Conservation (phyloP, 2,888 invertebrate genomes). For the Drosophila neotestacea region DNA sequence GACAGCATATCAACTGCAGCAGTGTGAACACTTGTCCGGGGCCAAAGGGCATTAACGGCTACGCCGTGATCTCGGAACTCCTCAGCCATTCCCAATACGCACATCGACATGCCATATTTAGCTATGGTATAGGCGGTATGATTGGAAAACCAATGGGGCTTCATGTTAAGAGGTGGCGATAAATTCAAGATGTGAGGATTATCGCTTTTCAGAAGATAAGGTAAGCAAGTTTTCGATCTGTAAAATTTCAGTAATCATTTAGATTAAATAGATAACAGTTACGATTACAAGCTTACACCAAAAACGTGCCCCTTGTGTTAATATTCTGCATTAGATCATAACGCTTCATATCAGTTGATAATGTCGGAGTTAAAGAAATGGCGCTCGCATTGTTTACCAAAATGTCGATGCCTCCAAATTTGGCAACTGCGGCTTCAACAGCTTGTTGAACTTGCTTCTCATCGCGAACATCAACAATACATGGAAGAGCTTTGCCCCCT, state of each 20-base stretch:
- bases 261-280: conserved; percentile 2
- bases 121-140: conserved; percentile 99
- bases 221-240: conserved; percentile 95
- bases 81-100: conserved; percentile 98
- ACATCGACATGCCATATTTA: conserved; percentile 99
- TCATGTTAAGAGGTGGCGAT: conserved; percentile 96
- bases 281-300: conserved; percentile 89
- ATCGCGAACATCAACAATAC: conserved; percentile 92
- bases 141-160: conserved; percentile 93
- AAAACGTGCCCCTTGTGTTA: conserved; percentile 97
- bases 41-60: conserved; percentile 98
- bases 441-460: conserved; percentile 89
- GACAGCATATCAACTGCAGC: conserved; percentile 95
- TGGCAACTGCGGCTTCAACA: conserved; percentile 89
- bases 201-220: conserved; percentile 92
- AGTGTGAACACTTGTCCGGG: conserved; percentile 95
- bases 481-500: conserved; percentile 92
- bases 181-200: conserved; percentile 98
- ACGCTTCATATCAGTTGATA: conserved; percentile 95
- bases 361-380: conserved; percentile 93
- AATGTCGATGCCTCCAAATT: conserved; percentile 98
- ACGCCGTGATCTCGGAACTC: conserved; percentile 94
- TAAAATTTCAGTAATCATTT: conserved; percentile 53
- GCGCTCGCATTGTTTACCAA: conserved; percentile 98
- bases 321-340: conserved; percentile 98